These are phyloP conservation scores for Taenaris catops DNA, from an alignment of 2,888 invertebrate genomes.

Conservation along the genomic window DNA sequence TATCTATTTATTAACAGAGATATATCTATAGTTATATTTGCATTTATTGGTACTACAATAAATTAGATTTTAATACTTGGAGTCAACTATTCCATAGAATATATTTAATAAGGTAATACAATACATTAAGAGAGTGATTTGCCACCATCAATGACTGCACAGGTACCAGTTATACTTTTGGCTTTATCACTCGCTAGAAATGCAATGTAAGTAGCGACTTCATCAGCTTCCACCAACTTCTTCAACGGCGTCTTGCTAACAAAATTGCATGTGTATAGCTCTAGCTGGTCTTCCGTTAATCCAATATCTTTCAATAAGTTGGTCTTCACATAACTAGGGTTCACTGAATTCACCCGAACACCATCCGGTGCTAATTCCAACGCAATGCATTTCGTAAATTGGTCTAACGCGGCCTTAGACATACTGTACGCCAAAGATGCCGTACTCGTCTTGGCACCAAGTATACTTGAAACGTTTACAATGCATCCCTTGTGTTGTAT, in stretches of 20 bases:
- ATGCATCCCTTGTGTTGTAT: constrained; percentile 89
- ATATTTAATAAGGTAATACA: too few relatives aligned
- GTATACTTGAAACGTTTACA: constrained; percentile 95
- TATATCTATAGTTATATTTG: too few relatives aligned
- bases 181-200: constrained; percentile 93
- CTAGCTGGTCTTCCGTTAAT: constrained; percentile 83
- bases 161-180: constrained; percentile 92
- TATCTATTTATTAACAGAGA: too few relatives aligned
- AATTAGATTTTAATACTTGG: too few relatives aligned
- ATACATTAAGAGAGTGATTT: constrained; percentile 3
- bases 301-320: constrained; percentile 87
- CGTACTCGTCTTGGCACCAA: constrained; percentile 83
- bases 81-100: too few relatives aligned
- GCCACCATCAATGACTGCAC: constrained; percentile 58
- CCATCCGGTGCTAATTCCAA: constrained; percentile 89
- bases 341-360: constrained; percentile 93
- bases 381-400: constrained; percentile 94
- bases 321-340: constrained; percentile 96
- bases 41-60: too few relatives aligned
- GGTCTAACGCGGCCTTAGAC: constrained; percentile 96
- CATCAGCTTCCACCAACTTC: constrained; percentile 87
- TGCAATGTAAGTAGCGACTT: constrained; percentile 92
- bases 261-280: constrained; percentile 82
- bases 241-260: constrained; percentile 92
- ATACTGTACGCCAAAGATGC: constrained; percentile 92